Base-by-base conservation (phyloP, 1,140 invertebrate genomes). In the silkworm (Bombyx mori) region DNA sequence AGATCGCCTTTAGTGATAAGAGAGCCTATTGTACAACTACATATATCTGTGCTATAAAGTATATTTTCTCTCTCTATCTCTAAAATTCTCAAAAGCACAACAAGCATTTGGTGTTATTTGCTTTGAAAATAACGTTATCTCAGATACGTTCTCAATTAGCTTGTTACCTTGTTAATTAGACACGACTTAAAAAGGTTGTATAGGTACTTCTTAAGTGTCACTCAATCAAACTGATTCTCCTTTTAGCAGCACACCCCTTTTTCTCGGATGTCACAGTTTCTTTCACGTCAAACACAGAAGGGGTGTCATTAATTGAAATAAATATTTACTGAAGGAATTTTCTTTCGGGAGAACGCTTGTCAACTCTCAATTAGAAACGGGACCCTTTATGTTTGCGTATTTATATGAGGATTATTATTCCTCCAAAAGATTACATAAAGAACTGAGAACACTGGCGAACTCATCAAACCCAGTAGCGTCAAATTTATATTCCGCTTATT, bases 321-420 rank as follows among this genome's bases (percentile, higher is more conserved):
- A 86, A 86, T 86, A 86, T 86, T 86, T 84, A 76, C 74, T 66
- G 64, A 61, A 74, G 66, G 69, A 78, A 82, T 83, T 82, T 75
- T 75, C 69, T 74, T 77, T 73, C 69, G 58, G 64, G 60, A 71
- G 65, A 68, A 73, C 73, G 71, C 75, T 73, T 74, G 67, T 67
- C 63, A 64, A 56, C 60, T 69, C 63, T 72, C 73, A 80, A 79
- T 85, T 80, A 81, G 59, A 50, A 54, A 45, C 12, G n/a, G 52
- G 59, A 51, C 57, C 60, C 60, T 61, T 56, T 56, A 48, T 58
- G 52, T 62, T 55, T 66, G 26, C 26, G 26, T 35, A 1, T 35
- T 35, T 35, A 35, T 35, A 35, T 35, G 26, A 35, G 26, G 26
- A 35, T 35, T 35, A 35, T 35, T 35, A 35, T 35, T 35, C 26